Base-by-base conservation (phyloP, 2,113 vertebrate genomes). In the Eulemur rufifrons region DNA sequence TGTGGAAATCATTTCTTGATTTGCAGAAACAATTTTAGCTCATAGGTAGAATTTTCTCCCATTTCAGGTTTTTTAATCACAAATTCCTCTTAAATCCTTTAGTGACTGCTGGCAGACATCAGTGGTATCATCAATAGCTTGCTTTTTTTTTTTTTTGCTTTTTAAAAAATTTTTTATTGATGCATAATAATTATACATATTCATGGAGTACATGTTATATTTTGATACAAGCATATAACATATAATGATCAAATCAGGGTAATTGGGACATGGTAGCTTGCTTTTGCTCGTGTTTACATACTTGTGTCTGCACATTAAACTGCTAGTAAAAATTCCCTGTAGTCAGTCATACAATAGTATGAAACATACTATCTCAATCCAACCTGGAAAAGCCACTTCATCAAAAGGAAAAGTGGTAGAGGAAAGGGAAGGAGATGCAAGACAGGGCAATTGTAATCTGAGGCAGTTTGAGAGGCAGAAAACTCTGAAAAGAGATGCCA, bases 11-110 rank as follows among this genome's bases (percentile, higher is more conserved):
- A 88, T 63, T 92, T 71, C n/a, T 91, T 59, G 78, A 88, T 85
- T 64, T 80, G n/a, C 34, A 94, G 59, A 66, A 78, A 88, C 20
- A 80, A 86, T 85, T 87, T 82, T 91, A 82, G 56, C 74, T 94
- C n/a, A 66, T 91, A n/a, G 8, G 23, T 63, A 89, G 23, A 77
- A 84, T 90, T 96, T 93, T 95, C 52, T 76, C 68, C 61, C n/a
- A 63, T 85, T 74, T 95, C 61, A 91, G 25, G 50, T 86, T 73
- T 89, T 82, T 95, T n/a, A 82, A 8, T 76, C 54, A 83, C 61
- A 93, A 76, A 85, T 66, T 93, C 25, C 12, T 52, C 56, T 85
- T 88, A 91, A 68, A 45, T 45, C 15, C n/a, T 91, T 82, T 76
- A 52, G 39, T 77, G 29, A 45, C 20, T 87, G 6, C 20, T 80